These are phyloP conservation scores for Nyctereutes procyonoides DNA, from an alignment of 2,113 vertebrate species.

Conservation along the genomic window DNA sequence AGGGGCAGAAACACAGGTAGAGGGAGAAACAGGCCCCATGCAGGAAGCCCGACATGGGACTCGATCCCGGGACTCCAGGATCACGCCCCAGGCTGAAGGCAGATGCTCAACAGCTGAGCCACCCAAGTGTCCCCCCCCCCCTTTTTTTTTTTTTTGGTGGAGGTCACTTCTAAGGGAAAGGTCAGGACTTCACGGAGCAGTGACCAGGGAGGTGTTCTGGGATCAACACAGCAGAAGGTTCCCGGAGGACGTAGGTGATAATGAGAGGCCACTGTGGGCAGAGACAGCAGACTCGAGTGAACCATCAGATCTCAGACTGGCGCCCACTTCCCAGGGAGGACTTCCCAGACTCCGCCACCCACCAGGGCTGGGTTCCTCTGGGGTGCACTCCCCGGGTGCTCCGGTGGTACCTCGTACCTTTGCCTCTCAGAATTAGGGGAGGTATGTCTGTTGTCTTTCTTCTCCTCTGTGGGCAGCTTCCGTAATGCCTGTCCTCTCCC, in stretches of 20 bases:
- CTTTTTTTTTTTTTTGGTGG: too few species aligned
- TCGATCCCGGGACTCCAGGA: too few species aligned
- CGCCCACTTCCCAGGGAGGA: neutral
- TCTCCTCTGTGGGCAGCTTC: neutral
- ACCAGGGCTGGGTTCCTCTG: neutral
- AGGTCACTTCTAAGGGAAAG: neutral
- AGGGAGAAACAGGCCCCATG: too few species aligned
- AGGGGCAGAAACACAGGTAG: too few species aligned
- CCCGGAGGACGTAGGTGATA: neutral
- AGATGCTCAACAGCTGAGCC: too few species aligned
- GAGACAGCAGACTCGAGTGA: neutral
- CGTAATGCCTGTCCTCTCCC: neutral
- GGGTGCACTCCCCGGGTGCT: neutral
- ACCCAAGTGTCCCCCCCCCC: too few species aligned
- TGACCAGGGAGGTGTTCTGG: neutral
- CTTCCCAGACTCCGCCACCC: neutral
- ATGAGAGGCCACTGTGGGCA: neutral
- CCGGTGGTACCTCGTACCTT: too few species aligned
- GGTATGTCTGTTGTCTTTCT: neutral
- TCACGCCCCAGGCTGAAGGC: too few species aligned
- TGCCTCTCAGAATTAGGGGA: neutral
- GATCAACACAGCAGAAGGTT: neutral
- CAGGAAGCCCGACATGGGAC: too few species aligned
- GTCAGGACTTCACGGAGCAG: neutral
- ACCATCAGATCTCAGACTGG: neutral